phyloP scores from a whole-genome alignment of 2,888 invertebrate genomes.

The Leistus spinibarbis region DNA sequence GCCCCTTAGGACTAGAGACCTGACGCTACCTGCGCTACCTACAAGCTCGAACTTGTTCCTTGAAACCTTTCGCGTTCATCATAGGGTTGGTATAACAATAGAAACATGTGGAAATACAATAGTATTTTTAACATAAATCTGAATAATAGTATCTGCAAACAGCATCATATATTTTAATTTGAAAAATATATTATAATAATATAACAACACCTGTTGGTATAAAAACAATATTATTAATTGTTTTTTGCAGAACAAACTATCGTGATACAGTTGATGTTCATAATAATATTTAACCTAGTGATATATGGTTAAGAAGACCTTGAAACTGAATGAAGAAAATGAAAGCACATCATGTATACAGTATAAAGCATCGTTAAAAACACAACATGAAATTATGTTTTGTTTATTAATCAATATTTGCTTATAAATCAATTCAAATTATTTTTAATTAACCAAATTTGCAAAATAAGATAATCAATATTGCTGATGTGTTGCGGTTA shows the following conservation, averaged over 20 bases:
- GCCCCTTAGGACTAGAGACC: not conserved
- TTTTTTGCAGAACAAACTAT: not conserved
- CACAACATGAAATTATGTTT: not conserved
- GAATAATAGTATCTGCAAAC: not conserved
- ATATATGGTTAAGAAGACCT: not conserved
- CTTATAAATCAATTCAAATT: no score
- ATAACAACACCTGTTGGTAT: not conserved
- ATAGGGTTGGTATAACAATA: not conserved
- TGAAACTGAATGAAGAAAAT: not conserved
- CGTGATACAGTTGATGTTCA: not conserved
- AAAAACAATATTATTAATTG: not conserved
- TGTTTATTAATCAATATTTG: not conserved
- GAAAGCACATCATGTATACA: not conserved
- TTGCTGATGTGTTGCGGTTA: no score
- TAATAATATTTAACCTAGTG: not conserved
- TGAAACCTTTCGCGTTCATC: not conserved
- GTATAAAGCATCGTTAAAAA: not conserved
- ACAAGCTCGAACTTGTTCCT: not conserved
- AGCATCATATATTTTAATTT: not conserved
- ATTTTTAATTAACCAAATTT: no score
- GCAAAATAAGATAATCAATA: no score
- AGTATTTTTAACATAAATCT: not conserved
- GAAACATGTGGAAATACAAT: not conserved
- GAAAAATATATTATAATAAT: not conserved
- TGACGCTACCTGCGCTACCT: not conserved